A percentile compares a stretch with the other conserved stretches of the same genome.
Conservation (phyloP, 2,888 invertebrate genomes). For the Volucella inanis region DNA sequence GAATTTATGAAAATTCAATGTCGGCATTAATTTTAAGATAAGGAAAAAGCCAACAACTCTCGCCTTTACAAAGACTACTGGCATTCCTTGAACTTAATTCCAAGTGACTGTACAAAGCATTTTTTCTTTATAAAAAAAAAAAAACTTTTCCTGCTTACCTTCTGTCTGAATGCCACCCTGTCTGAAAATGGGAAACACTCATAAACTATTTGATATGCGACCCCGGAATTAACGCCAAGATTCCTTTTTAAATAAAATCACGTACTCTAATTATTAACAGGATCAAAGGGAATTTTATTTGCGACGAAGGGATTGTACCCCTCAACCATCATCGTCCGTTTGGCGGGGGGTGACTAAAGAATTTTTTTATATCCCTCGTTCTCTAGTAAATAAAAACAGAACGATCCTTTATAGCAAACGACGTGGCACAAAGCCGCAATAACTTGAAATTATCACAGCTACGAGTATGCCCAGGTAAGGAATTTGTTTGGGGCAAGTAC, state of each 20-base stretch:
- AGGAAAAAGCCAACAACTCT: slow-evolving; percentile 31
- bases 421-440: slow-evolving; percentile 62
- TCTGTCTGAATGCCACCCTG: neutral
- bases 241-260: slow-evolving; percentile 71
- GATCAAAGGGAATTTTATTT: slow-evolving; percentile 67
- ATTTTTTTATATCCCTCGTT: slow-evolving; percentile 1
- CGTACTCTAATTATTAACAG: slow-evolving; percentile 73
- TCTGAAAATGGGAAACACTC: slow-evolving; percentile 15
- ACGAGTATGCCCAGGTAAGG: slow-evolving; percentile 45
- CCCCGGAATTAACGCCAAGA: slow-evolving; percentile 61
- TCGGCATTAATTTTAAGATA: slow-evolving; percentile 28
- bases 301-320: slow-evolving; percentile 13
- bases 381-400: slow-evolving; percentile 41
- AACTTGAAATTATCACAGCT: slow-evolving; percentile 71
- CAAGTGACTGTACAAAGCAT: slow-evolving; percentile 16
- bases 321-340: neutral
- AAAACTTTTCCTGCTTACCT: slow-evolving; percentile 43
- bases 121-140: slow-evolving; percentile 47
- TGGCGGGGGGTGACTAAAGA: slow-evolving; percentile 1
- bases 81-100: slow-evolving; percentile 33
- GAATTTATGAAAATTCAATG: slow-evolving; percentile 64
- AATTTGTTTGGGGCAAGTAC: slow-evolving; percentile 33
- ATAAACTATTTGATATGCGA: slow-evolving; percentile 69
- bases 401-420: slow-evolving; percentile 27
- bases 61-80: neutral